phyloP scores from a whole-genome alignment of 2,888 invertebrate genomes.

The Leptinotarsa juncta region DNA sequence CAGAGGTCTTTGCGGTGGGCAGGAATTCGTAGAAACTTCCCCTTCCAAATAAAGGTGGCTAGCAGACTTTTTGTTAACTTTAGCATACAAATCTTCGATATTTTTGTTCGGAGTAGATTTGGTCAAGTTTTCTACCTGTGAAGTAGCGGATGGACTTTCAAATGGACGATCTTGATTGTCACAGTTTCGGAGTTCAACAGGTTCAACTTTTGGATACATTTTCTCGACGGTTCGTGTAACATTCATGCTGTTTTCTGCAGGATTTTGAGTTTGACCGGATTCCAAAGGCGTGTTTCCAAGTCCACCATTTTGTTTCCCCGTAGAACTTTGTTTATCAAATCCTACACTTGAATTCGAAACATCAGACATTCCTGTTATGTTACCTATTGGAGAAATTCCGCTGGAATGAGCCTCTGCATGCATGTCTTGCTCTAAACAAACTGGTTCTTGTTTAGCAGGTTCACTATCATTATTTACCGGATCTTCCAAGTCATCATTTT shows the following conservation, averaged over 20 bases:
- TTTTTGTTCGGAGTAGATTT: neutral
- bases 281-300: neutral
- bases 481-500: neutral
- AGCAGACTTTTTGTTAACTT: slow-evolving; percentile 44
- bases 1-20: slow-evolving; percentile 50
- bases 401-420: neutral
- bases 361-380: neutral
- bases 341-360: neutral
- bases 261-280: neutral
- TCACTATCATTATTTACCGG: neutral
- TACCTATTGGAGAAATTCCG: neutral
- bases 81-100: slow-evolving; percentile 47
- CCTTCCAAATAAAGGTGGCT: neutral
- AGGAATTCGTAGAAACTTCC: neutral
- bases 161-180: neutral
- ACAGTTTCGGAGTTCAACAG: neutral
- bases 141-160: neutral
- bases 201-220: neutral
- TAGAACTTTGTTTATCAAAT: neutral
- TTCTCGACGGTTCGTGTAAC: neutral
- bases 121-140: neutral
- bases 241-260: neutral
- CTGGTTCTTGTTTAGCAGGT: too few relatives aligned
- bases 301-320: neutral
- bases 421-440: neutral